phyloP scores from a whole-genome alignment of 2,797 vertebrate genomes.

The Emydoidea blandingii region DNA sequence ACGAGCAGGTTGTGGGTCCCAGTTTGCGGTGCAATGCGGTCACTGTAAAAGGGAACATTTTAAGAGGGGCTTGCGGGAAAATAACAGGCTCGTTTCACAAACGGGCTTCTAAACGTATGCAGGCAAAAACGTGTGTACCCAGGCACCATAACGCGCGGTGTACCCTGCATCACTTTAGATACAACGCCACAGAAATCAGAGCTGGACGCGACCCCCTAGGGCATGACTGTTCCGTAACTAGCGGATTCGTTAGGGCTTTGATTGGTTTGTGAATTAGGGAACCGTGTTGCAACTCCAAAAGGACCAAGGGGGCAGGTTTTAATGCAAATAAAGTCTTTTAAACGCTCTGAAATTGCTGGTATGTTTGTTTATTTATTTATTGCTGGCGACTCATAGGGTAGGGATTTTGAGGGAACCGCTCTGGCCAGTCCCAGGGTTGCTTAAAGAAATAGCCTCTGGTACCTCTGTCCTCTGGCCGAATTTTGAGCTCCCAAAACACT shows the following conservation, averaged over 20 bases:
- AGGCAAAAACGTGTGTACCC: not conserved
- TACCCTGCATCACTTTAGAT: not conserved
- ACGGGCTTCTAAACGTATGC: not conserved
- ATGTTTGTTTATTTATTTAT: not conserved
- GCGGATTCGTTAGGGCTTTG: not conserved
- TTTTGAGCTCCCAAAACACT: fast-evolving
- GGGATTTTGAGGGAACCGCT: not conserved
- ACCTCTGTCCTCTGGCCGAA: no score
- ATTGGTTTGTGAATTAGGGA: not conserved
- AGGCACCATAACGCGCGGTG: not conserved
- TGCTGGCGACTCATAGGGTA: not conserved
- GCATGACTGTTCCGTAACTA: not conserved
- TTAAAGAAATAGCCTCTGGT: not conserved
- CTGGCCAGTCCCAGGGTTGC: fast-evolving
- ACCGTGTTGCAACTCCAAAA: not conserved
- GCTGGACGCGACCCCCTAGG: not conserved
- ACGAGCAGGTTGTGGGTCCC: not conserved
- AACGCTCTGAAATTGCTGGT: not conserved
- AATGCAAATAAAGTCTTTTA: not conserved
- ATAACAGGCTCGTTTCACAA: not conserved
- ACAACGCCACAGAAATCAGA: not conserved
- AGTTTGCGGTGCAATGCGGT: fast-evolving
- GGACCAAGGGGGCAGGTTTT: not conserved
- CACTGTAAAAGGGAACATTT: fast-evolving
- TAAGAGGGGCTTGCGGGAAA: not conserved